A percentile compares a stretch with the other conserved stretches of the same genome.
These are phyloP conservation scores for Danio rerio DNA, from an alignment of 2,113 vertebrate genomes.

Conservation along the genomic window DNA sequence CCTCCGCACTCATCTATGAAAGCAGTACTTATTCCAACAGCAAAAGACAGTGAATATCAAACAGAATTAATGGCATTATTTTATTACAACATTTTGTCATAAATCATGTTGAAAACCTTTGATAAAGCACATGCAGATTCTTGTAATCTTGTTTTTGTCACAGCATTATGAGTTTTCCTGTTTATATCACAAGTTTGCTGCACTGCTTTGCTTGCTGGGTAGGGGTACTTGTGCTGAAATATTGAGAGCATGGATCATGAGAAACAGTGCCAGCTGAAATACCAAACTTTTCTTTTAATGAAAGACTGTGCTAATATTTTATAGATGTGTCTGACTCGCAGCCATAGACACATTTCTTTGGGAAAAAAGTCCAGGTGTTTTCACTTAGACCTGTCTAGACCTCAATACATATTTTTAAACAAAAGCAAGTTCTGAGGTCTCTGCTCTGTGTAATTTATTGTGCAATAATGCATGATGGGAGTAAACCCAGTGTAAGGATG, in stretches of 20 bases:
- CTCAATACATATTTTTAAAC: background rate
- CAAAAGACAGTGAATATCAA: background rate
- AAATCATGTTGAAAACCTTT: background rate
- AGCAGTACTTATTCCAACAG: background rate
- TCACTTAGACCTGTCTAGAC: constrained; percentile 20
- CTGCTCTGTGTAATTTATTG: background rate
- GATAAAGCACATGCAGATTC: background rate
- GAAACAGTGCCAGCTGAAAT: background rate
- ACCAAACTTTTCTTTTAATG: background rate
- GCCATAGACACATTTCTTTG: background rate
- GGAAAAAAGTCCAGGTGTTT: constrained; percentile 24
- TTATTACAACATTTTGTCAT: background rate
- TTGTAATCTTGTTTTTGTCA: background rate
- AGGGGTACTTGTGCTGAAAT: background rate
- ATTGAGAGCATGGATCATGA: background rate
- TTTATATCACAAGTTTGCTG: background rate
- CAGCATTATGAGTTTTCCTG: background rate
- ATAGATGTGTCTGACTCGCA: background rate
- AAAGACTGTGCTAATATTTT: background rate
- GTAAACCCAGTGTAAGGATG: constrained; percentile 18
- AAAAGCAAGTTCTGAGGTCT: background rate
- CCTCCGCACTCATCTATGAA: background rate
- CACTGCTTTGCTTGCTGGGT: background rate
- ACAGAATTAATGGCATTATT: background rate
- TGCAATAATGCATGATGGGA: constrained; percentile 1